Conservation (phyloP, 2,113 vertebrate species). For the Leptodactylus fuscus region DNA sequence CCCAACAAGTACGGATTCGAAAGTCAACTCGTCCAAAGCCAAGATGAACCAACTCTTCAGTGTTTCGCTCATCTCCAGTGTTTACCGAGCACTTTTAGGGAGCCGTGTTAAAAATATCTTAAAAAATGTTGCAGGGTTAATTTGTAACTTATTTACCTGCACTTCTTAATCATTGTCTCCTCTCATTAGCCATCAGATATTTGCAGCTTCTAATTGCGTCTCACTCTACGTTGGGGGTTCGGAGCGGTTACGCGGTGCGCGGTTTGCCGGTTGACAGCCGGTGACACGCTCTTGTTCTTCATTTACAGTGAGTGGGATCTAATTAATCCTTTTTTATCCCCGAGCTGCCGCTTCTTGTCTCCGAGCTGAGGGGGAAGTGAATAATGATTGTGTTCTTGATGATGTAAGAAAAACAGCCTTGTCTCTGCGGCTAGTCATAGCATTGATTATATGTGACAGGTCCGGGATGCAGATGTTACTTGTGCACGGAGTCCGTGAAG, state of each 20-base stretch:
- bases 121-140: background rate
- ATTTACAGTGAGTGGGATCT: conserved; percentile 71
- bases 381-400: conserved; percentile 66
- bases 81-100: too few species aligned
- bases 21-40: too few species aligned
- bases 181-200: conserved; percentile 8
- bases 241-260: conserved; percentile 68
- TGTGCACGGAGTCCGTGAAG: conserved; percentile 1
- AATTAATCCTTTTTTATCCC: conserved; percentile 67
- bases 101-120: too few species aligned
- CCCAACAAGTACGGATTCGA: too few species aligned
- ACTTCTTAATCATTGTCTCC: background rate
- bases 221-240: conserved; percentile 54
- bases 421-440: conserved; percentile 63
- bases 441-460: conserved; percentile 64
- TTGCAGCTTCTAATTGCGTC: background rate
- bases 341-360: conserved; percentile 69
- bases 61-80: too few species aligned
- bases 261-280: conserved; percentile 71
- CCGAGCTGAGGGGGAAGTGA: conserved; percentile 68
- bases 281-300: conserved; percentile 71
- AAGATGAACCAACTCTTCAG: too few species aligned
- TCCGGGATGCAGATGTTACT: conserved; percentile 60
- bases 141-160: background rate
- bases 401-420: conserved; percentile 64